A percentile compares a stretch with the other conserved stretches of the same genome.
Evolutionary conservation across 2,888 invertebrate genomes (phyloP).

Genomic region (Hyposoter didymator): DNA sequence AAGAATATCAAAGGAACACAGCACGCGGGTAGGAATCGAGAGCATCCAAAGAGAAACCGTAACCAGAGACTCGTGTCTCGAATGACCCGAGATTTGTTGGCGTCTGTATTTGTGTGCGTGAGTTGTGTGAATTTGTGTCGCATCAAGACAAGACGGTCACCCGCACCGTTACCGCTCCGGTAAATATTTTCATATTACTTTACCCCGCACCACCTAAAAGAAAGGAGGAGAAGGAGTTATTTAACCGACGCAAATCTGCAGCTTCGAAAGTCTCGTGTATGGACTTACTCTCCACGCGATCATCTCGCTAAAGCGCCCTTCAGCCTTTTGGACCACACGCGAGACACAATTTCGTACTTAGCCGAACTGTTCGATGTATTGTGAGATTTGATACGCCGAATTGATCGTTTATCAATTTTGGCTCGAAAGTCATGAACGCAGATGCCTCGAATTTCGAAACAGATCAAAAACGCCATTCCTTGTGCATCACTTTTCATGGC

Average conservation of each 20-base stretch:
- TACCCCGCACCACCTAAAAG: constrained; percentile 71
- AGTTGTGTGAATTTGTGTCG: constrained; percentile 14
- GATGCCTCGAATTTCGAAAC: neutral
- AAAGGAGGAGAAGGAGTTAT: constrained; percentile 73
- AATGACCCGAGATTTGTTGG: constrained; percentile 77
- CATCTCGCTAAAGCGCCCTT: constrained; percentile 58
- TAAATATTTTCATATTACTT: constrained; percentile 84
- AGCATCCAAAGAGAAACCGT: constrained; percentile 74
- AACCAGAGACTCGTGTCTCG: constrained; percentile 82
- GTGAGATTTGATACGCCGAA: constrained; percentile 19
- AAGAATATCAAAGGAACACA: constrained; percentile 48
- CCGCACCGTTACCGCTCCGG: constrained; percentile 71
- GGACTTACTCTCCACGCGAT: constrained; percentile 8
- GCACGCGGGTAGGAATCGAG: constrained; percentile 55
- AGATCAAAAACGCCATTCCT: neutral
- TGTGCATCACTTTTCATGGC: neutral
- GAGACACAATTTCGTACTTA: constrained; percentile 28
- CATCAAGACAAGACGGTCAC: constrained; percentile 66
- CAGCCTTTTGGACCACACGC: constrained; percentile 64
- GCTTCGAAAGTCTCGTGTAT: constrained; percentile 58
- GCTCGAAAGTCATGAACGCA: neutral
- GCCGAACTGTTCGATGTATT: constrained; percentile 10
- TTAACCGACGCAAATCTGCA: constrained; percentile 79
- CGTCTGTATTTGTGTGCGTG: constrained; percentile 5
- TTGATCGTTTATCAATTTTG: neutral